Evolutionary conservation across 2,888 invertebrate species (phyloP), one percentile per base, ranked within the genome.

Genomic region (Torymus tubicola): DNA sequence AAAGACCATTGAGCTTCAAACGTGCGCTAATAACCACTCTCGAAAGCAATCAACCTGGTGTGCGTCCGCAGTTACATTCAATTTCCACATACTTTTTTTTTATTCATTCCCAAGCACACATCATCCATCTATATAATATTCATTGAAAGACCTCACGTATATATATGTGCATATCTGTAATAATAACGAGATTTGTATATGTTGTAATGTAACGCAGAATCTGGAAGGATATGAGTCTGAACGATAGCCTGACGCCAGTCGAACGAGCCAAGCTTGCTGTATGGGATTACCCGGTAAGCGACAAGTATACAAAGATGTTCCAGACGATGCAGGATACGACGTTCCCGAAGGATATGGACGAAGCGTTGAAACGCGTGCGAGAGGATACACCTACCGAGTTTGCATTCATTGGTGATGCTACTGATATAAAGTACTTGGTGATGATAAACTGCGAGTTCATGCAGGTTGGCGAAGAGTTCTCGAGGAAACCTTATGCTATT

Each of bases 251-350:
- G 71, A 94, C 95, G 24, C 96, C 97, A 79, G 94, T 97, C 4
- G 98, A 99, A 88, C 93, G 98, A 52, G 96, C 98, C 0, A 97
- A 98, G 90, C 91, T 99, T 16, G 99, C 99, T 0, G 99, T 99
- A 0, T 99, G 99, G 99, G 99, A 99, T 90, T 99, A 99, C 90
- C 99, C 99, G 0, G 98, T 99, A 0, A 98, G 98, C 87, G 98
- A 99, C 91, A 99, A 98, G 88, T 99, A 98, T 91, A 99, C 98
- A 60, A 99, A 99, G 91, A 98, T 99, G 96, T 98, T 98, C 96
- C 97, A 98, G 89, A 97, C 97, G 0, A 99, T 99, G 97, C 91
- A 91, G 83, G 95, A 95, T 85, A 96, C 98, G 0, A 94, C 94
- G 0, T 93, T 99, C 13, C 99, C 99, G 0, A 92, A 93, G 52